Evolutionary conservation across 2,888 invertebrate species (phyloP).

Genomic region (Cordilura impudica): DNA sequence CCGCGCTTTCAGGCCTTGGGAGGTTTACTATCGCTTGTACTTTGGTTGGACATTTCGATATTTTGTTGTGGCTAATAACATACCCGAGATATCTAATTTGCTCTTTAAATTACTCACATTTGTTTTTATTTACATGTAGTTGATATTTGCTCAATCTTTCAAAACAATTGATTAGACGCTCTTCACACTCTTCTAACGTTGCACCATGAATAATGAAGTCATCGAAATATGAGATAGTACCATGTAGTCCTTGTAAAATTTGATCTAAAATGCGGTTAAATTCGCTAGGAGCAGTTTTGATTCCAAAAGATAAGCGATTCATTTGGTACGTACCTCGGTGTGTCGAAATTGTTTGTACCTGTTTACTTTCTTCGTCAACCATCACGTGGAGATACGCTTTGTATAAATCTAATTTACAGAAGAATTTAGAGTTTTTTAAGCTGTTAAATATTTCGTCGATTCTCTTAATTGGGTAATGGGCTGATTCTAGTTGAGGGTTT

Average conservation of each 20-base stretch:
- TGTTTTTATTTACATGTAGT: not conserved
- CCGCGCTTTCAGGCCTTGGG: not conserved
- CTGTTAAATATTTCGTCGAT: constrained; percentile 65
- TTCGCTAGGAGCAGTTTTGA: too few species aligned
- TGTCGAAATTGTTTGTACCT: constrained; percentile 53
- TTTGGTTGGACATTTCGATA: not conserved
- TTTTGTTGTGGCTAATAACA: constrained; percentile 9
- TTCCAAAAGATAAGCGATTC: too few species aligned
- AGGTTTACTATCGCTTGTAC: not conserved
- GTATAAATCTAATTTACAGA: constrained; percentile 66
- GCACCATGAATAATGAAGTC: constrained; percentile 32
- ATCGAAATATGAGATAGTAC: too few species aligned
- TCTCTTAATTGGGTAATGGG: constrained; percentile 42
- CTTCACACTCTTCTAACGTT: constrained; percentile 33
- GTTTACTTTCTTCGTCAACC: constrained; percentile 19
- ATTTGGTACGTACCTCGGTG: constrained; percentile 51
- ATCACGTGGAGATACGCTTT: constrained; percentile 65
- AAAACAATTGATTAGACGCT: constrained; percentile 4
- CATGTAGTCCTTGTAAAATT: constrained; percentile 24
- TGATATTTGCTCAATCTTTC: constrained; percentile 6
- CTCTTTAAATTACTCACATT: not conserved
- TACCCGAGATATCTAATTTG: not conserved
- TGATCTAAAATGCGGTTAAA: constrained; percentile 18
- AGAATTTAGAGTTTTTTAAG: constrained; percentile 63
- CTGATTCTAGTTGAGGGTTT: constrained; percentile 33